These are phyloP conservation scores for Tupaia tana DNA, from an alignment of 2,113 vertebrate species.

Conservation along the genomic window DNA sequence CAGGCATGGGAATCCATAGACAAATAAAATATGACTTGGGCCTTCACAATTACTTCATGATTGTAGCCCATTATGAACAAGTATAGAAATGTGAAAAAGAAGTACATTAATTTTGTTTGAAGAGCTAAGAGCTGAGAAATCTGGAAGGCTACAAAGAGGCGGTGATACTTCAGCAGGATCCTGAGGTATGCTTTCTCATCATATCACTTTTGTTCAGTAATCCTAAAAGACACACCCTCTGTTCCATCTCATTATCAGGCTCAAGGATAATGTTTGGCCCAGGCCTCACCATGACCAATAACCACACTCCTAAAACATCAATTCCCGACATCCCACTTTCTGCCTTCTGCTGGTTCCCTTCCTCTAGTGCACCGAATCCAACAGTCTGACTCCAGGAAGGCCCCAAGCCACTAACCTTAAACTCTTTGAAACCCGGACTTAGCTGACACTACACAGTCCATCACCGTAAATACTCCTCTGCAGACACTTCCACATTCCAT, in stretches of 20 bases:
- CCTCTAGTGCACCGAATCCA: neutral
- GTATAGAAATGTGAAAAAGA: slow-evolving; percentile 22
- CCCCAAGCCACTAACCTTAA: neutral
- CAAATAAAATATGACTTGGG: neutral
- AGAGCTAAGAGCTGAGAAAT: neutral
- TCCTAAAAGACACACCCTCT: neutral
- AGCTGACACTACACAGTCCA: neutral
- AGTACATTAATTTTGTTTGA: neutral
- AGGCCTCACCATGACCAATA: neutral
- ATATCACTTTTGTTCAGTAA: neutral
- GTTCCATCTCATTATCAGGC: neutral
- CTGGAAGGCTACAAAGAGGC: neutral
- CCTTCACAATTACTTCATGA: slow-evolving; percentile 49
- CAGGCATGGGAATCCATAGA: neutral
- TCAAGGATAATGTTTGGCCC: neutral
- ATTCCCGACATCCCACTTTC: neutral
- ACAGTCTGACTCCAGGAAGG: neutral
- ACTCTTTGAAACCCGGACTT: slow-evolving; percentile 3
- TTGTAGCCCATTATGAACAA: neutral
- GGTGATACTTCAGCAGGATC: slow-evolving; percentile 11
- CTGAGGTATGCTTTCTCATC: neutral
- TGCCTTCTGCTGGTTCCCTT: slow-evolving; percentile 6
- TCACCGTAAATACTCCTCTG: slow-evolving; percentile 55
- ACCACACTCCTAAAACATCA: neutral
- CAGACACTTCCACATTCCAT: slow-evolving; percentile 50